Evolutionary conservation across 2,888 invertebrate species (phyloP).

Genomic region (Dioctria linearis): DNA sequence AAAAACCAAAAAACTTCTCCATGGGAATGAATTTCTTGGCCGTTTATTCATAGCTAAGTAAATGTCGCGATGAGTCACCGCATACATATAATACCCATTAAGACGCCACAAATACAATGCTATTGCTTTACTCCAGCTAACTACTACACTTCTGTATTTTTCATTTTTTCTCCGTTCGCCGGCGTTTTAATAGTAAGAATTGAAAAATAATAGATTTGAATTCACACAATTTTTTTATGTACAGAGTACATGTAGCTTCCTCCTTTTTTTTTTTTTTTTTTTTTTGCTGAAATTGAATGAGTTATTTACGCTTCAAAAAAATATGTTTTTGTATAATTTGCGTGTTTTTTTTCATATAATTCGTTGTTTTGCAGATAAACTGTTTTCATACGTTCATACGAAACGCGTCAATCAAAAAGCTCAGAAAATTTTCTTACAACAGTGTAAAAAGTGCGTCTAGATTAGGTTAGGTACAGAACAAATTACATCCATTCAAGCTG

Average conservation of each 20-base stretch:
- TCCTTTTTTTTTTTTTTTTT: not conserved
- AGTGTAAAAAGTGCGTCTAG: not conserved
- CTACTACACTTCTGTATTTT: no score
- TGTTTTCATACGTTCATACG: not conserved
- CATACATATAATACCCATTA: no score
- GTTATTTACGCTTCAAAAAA: conserved; percentile 10
- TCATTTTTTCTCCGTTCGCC: no score
- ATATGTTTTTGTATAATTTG: not conserved
- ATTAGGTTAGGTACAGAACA: not conserved
- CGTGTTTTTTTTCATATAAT: not conserved
- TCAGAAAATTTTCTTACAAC: not conserved
- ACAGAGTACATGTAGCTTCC: not conserved
- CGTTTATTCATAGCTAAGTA: no score
- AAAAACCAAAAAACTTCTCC: no score
- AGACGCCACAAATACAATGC: no score
- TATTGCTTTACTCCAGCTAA: no score
- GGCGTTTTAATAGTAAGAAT: not conserved
- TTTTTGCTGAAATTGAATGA: not conserved
- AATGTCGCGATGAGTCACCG: no score
- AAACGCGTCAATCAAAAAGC: not conserved
- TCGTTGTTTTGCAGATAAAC: not conserved
- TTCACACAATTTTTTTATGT: not conserved
- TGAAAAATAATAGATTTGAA: conserved; percentile 1
- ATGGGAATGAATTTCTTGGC: no score
- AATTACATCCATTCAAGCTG: no score